Base-by-base conservation (phyloP, 2,888 invertebrate genomes). In the Lissonota sp. region DNA sequence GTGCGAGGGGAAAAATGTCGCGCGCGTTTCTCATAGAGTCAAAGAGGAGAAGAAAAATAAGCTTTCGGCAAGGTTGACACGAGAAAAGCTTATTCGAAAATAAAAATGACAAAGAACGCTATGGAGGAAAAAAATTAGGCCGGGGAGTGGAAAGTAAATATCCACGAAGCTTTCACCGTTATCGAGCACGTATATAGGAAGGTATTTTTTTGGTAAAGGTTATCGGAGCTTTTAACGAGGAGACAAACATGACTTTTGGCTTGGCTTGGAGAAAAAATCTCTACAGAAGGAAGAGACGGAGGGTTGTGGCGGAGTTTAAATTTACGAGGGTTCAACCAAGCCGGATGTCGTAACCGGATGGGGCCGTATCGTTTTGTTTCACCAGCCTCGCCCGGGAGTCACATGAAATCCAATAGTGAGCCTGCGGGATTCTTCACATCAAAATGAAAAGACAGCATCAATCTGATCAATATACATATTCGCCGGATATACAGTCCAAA, bases 341-440 rank as follows among this genome's bases (percentile, higher is more conserved):
- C 62, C 75, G 67, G 75, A 75, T 67, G 67, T 75, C 75, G 66
- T 72, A 72, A 62, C 60, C 60, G 46, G 46, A 49, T 46, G 66
- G 58, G 66, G 49, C 66, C 58, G 39, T 49, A 16, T 55, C 39
- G 16, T 26, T 26, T 37, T 26, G 46, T 51, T 66, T 49, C 49
- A 74, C 72, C 26, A 12, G 6, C 58, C 66, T 26, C 49, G 49
- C 49, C 8, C 66, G 14, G 5, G 51, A 67, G 40, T 57, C 60
- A 58, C 6, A 67, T 53, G 4, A 53, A 53, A 67, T 44, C 12
- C 12, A 6, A 16, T 5, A 7, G 7, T 10, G 67, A 62, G 37
- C 8, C 67, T 51, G 40, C 26, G 26, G 26, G 40, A 51, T 75
- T 53, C 12, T 26, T 7, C 51, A 16, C 73, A 12, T 40, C 58